Base-by-base conservation (phyloP, 1,140 invertebrate genomes). In the Coboldia fuscipes region DNA sequence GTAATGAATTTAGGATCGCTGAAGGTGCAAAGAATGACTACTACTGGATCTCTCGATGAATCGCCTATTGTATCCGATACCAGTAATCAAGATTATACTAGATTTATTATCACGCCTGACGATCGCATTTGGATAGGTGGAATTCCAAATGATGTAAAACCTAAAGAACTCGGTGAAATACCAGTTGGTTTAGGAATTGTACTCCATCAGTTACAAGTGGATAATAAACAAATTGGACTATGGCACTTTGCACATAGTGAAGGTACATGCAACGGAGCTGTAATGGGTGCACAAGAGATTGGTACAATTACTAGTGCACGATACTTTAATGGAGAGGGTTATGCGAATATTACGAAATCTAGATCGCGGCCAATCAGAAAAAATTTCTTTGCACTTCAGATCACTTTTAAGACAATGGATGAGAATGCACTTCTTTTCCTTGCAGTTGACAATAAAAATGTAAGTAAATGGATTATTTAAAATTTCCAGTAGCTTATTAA, bases 361-460 rank as follows among this genome's bases (percentile, higher is more conserved):
- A 63, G 62, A 10, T 65, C 62, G 12, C 62, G 63, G 36, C 65
- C 65, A 2, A 72, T 80, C 45, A 69, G 74, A 42, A 68, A 70
- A 45, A 68, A 73, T 42, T 62, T 70, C 10, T 84, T 85, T 50
- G 72, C 70, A 24, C 63, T 93, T 2, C 69, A 72, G 12, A 65
- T 94, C 29, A 73, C 68, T 39, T 88, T 94, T 51, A 68, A 71
- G 38, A 89, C 83, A 0, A 76, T 76, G 42, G 86, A 92, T 56
- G 77, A 88, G 49, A 74, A 92, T 57, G 80, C 84, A 2, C 51
- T 90, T 5, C 61, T 94, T 1, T 88, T 93, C 49, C 58, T 90
- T 24, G 75, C 82, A 17, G 65, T 75, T 10, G 82, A 84, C 54
- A 63, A 64, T 36, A 58, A 61, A 12, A 71, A 70, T 40, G 70